Percentiles rank a stretch among this genome's conserved stretches.
These are phyloP conservation scores for Hydriomena furcata DNA, from an alignment of 2,888 invertebrate genomes.

Conservation along the genomic window DNA sequence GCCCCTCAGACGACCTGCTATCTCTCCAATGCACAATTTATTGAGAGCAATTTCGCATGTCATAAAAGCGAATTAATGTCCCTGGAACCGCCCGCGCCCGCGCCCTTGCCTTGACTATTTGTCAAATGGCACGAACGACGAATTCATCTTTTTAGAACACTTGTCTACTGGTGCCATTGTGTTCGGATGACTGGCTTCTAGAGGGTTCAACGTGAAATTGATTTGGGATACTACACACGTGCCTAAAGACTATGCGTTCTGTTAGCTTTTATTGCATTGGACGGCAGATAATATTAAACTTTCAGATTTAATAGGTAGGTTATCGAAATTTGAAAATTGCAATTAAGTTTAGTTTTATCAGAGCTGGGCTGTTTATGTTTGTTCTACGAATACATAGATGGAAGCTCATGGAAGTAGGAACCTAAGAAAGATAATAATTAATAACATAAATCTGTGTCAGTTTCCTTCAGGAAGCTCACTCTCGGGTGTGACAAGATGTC, in stretches of 20 bases:
- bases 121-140: slow-evolving; percentile 45
- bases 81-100: slow-evolving; percentile 20
- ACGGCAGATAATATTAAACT: neutral
- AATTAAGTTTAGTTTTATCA: too few relatives aligned
- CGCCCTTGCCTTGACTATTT: slow-evolving; percentile 34
- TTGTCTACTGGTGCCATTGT: slow-evolving; percentile 39
- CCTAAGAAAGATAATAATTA: too few relatives aligned
- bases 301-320: neutral
- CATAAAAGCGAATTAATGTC: slow-evolving; percentile 79
- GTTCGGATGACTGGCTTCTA: slow-evolving; percentile 13
- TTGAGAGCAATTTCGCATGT: slow-evolving; percentile 81
- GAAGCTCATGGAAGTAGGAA: too few relatives aligned
- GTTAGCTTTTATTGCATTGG: slow-evolving; percentile 10
- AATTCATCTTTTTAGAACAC: slow-evolving; percentile 39
- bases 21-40: slow-evolving; percentile 69
- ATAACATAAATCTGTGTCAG: too few relatives aligned
- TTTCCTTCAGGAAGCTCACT: too few relatives aligned
- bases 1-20: slow-evolving; percentile 18
- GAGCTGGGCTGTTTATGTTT: too few relatives aligned
- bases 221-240: slow-evolving; percentile 31
- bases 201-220: slow-evolving; percentile 14
- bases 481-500: neutral
- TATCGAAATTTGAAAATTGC: too few relatives aligned
- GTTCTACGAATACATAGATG: too few relatives aligned
- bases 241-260: slow-evolving; percentile 1